Evolutionary conservation across 2,113 vertebrate species (phyloP), one percentile per base, ranked within the genome.

Genomic region (Naja naja): DNA sequence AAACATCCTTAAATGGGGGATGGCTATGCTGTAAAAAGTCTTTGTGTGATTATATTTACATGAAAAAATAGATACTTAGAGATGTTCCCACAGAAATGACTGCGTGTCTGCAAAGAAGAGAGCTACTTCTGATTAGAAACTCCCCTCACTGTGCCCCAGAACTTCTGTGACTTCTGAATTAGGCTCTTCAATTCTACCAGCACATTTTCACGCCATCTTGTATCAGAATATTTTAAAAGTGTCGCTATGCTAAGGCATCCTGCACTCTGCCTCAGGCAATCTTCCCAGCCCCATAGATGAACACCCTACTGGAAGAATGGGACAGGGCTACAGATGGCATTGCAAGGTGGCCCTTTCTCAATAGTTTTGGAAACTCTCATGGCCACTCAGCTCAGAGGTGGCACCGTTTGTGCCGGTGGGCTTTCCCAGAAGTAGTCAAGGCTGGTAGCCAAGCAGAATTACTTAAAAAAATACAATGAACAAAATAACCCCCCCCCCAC

Each of bases 111-210:
- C 54, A 34, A 81, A 74, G 34, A 52, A 25, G 53, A n/a, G 16
- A 49, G 1, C 3, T 0, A 25, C 23, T 95, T 93, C 91, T 92
- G 94, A 69, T 89, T 27, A 95, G 91, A 11, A n/a, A 47, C 0
- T 49, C 90, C 34, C 6, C 34, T 92, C 85, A 9, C 1, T 23
- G 5, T 9, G 7, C 91, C 10, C 34, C 86, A 47, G 45, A 47
- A 30, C 86, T 18, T 23, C 53, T 54, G 85, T 74, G 94, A 94
- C 88, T 96, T 91, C 85, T 55, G 69, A 45, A 87, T 34, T 4
- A 14, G 25, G 8, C 0, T 58, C 34, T 74, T 95, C 54, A 92
- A 60, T 88, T 92, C 91, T 88, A 89, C 12, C 90, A 85, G 45
- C n/a, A 85, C 58, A 45, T 2, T 34, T 30, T 12, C 53, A 87